Evolutionary conservation across 1,140 invertebrate genomes (phyloP), one percentile per base, ranked within the genome.

Genomic region (Anoplolepis gracilipes): DNA sequence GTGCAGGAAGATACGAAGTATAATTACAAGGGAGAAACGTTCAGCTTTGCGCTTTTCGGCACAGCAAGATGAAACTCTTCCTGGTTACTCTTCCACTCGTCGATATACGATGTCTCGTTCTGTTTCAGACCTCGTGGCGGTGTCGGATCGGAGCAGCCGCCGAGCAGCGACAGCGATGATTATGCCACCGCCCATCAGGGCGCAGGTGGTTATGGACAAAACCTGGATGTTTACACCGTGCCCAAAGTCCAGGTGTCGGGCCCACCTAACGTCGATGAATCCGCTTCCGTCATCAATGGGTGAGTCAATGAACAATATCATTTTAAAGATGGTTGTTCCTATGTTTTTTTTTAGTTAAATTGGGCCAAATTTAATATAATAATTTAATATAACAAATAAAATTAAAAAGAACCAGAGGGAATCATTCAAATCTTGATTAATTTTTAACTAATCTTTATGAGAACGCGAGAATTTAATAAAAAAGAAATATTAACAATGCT

Each of bases 101-200:
- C 22, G 55, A 57, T 69, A 57, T 16, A 30, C 28, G 36, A 0
- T 76, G 33, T 0, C 0, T 57, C 46, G 25, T 69, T 88, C 67
- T 84, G 67, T 94, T 93, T 75, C 75, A 94, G 93, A 92, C 93
- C 93, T 92, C 93, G 92, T 87, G 91, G 92, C 85, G 92, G 91
- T 87, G 92, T 92, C 85, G 92, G 93, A 70, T 92, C 92, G 87
- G 93, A 94, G 86, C 88, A 92, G 89, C 82, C 88, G 90, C 93
- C 90, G 67, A 94, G 93, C 85, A 94, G 93, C 77, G 93, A 94
- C 89, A 94, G 93, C 88, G 93, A 94, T 94, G 93, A 94, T 85
- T 93, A 93, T 72, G 86, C 91, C 55, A 86, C 92, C 64, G 76
- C 90, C 69, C 90, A 92, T 42, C 90, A 85, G 72, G 86, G 89